These are phyloP conservation scores for Hypsibius dujardini DNA, from an alignment of 1,140 invertebrate genomes.

Conservation along the genomic window DNA sequence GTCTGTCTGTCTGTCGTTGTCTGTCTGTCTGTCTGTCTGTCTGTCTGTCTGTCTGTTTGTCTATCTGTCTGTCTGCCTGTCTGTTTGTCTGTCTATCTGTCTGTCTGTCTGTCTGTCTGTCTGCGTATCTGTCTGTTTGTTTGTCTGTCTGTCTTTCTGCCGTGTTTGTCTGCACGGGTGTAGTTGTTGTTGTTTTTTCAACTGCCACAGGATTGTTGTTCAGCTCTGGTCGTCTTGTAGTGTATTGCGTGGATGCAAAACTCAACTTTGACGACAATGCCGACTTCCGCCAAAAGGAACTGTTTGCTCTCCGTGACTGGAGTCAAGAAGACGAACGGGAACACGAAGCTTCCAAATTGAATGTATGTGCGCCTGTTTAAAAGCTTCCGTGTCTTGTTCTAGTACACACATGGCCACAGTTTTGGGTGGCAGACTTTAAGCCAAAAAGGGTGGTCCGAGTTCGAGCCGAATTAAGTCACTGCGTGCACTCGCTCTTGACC, in stretches of 20 bases:
- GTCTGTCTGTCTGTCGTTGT: neutral
- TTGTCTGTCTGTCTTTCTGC: neutral
- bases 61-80: too few species aligned
- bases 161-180: too few species aligned
- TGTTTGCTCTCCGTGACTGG: conserved; percentile 69
- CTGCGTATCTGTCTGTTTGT: neutral
- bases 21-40: too few species aligned
- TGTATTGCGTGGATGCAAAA: conserved; percentile 58
- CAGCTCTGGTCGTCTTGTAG: neutral
- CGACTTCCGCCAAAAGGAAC: conserved; percentile 73
- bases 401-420: neutral
- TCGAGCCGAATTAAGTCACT: neutral
- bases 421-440: too few species aligned
- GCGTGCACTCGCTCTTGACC: neutral
- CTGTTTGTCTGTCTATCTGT: too few species aligned
- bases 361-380: conserved; percentile 39
- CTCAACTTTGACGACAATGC: conserved; percentile 89
- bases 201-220: too few species aligned
- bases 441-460: too few species aligned
- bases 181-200: too few species aligned
- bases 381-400: neutral
- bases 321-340: conserved; percentile 83
- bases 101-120: conserved; percentile 34
- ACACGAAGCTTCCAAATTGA: conserved; percentile 71
- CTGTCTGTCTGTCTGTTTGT: too few species aligned